A percentile compares a stretch with the other conserved stretches of the same genome.
Conservation (phyloP, 2,888 invertebrate genomes). For the Blastobasis lacticolella region DNA sequence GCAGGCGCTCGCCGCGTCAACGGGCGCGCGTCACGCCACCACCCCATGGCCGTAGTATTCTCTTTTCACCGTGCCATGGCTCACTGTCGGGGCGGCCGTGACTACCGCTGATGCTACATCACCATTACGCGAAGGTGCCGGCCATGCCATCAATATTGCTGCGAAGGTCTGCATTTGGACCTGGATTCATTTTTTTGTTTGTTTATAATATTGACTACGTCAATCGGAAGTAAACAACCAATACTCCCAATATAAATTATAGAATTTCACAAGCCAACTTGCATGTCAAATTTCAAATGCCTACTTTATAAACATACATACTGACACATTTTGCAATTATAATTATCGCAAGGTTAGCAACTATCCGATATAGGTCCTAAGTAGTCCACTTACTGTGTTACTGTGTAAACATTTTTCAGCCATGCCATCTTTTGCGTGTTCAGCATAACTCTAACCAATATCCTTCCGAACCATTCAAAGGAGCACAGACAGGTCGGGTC, state of each 20-base stretch:
- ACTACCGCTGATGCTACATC: constrained; percentile 47
- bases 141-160: no score
- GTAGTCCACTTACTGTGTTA: no score
- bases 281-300: no score
- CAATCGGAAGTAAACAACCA: no score
- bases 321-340: no score
- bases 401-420: constrained; percentile 18
- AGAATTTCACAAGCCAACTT: no score
- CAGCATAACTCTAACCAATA: constrained; percentile 3
- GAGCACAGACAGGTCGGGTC: constrained; percentile 41
- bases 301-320: no score
- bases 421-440: not conserved
- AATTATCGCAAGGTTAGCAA: constrained; percentile 16
- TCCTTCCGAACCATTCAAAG: constrained; percentile 14
- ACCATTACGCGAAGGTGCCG: constrained; percentile 47
- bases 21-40: not conserved
- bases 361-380: constrained; percentile 27
- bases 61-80: constrained; percentile 33
- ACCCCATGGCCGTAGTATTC: not conserved
- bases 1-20: constrained; percentile 1
- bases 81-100: constrained; percentile 45
- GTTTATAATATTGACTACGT: no score
- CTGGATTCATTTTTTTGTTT: no score
- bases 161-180: no score
- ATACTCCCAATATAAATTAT: no score